Conservation (phyloP, 2,888 invertebrate species). For the Eupithecia insigniata region DNA sequence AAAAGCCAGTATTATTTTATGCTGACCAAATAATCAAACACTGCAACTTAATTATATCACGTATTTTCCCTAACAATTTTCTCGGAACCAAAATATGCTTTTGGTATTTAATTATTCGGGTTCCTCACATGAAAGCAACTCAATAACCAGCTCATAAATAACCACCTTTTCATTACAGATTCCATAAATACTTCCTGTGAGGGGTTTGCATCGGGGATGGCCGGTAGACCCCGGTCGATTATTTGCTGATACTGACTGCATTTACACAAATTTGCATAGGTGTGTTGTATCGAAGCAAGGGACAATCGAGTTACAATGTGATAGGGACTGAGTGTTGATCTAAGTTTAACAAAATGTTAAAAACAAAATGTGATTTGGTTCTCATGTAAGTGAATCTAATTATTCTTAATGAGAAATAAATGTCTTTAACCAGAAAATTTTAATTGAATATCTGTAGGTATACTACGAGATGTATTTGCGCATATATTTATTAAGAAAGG, state of each 20-base stretch:
- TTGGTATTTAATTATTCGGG: slow-evolving; percentile 21
- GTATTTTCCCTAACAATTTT: slow-evolving; percentile 8
- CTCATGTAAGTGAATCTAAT: too few species aligned
- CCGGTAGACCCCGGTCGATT: slow-evolving; percentile 58
- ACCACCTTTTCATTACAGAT: slow-evolving; percentile 37
- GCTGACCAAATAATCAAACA: not conserved
- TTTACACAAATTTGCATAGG: slow-evolving; percentile 78
- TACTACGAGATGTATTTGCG: too few species aligned
- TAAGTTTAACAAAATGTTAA: not conserved
- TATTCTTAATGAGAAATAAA: too few species aligned
- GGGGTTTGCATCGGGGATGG: slow-evolving; percentile 36
- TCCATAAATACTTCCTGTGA: slow-evolving; percentile 37
- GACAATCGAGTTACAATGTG: not conserved
- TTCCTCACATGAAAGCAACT: slow-evolving; percentile 24
- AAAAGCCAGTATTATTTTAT: too few species aligned
- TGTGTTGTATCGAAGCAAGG: slow-evolving; percentile 69
- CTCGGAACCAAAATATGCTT: slow-evolving; percentile 22
- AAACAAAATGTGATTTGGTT: too few species aligned
- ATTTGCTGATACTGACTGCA: slow-evolving; percentile 74
- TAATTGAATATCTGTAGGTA: not conserved
- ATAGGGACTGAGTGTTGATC: not conserved
- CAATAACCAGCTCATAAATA: slow-evolving; percentile 29
- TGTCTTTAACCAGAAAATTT: too few species aligned
- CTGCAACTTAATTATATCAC: not conserved
- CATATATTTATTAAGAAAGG: too few species aligned